Base-by-base conservation (phyloP, 2,113 vertebrate species). In the Fregata magnificens region DNA sequence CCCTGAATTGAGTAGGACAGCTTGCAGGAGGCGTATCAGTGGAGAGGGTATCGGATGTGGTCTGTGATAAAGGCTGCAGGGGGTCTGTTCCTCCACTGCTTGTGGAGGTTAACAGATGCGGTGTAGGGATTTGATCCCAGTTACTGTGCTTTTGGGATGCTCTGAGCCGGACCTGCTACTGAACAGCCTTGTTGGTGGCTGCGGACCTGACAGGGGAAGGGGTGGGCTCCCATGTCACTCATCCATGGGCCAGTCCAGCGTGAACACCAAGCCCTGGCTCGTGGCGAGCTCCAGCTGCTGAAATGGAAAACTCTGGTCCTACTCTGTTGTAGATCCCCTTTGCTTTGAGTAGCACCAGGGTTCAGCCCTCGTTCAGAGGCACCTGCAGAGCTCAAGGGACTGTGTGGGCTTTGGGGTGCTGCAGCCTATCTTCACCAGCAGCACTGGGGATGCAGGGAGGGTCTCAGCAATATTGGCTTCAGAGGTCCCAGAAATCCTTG, bases 361-460 rank as follows among this genome's bases (percentile, higher is more conserved):
- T 38, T 76, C 82, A 78, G 42, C n/a, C 38, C 16, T 81, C 2
- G 1, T 45, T 85, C 45, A 62, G 63, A 55, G 29, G 11, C 44
- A 62, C 6, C 45, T 58, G 3, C n/a, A n/a, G 59, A 62, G 47
- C 69, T 91, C 32, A 8, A 18, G 45, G 40, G 19, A 49, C 36
- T 2, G 2, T 24, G 49, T 26, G 26, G 24, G 10, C 25, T 45
- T 73, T 40, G 49, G 28, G 16, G 20, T 36, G 42, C 20, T 65
- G 31, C 44, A 65, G 52, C 38, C n/a, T 47, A 5, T 22, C 49
- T 72, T 82, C 26, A 9, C n/a, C 71, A 82, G 61, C 56, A 79
- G 56, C 0, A 0, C 0, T 25, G n/a, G 32, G 50, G 22, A 9
- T 28, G 42, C n/a, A 55, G 38, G 16, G 28, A 45, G 11, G 21